Conservation (phyloP, 1,140 invertebrate genomes). For the Caenorhabditis tropicalis region DNA sequence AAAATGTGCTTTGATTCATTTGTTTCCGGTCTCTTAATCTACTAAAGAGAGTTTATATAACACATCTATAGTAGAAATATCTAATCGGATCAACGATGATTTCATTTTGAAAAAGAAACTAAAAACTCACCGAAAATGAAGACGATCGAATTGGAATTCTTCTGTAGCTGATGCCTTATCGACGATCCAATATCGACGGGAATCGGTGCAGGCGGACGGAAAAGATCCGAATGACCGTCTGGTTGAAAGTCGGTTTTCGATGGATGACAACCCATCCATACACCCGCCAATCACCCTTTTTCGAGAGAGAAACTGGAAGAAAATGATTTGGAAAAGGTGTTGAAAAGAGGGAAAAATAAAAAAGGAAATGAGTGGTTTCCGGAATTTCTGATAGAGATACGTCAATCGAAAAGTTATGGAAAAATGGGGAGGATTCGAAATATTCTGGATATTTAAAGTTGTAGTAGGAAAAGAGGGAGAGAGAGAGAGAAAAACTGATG, state of each 20-base stretch:
- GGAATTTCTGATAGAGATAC: background rate
- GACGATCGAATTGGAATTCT: background rate
- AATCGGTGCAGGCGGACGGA: conserved; percentile 12
- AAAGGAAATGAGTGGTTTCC: conserved; percentile 36
- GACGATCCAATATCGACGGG: background rate
- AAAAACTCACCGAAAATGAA: conserved; percentile 5
- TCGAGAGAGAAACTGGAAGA: background rate
- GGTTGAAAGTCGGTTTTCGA: conserved; percentile 19
- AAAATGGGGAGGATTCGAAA: background rate
- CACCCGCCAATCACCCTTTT: background rate
- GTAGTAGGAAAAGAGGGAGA: background rate
- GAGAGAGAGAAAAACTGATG: background rate
- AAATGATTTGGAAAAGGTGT: background rate
- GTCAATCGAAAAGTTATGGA: conserved; percentile 15
- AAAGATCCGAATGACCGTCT: conserved; percentile 9
- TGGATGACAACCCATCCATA: conserved; percentile 35
- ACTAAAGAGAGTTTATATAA: background rate
- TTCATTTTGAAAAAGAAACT: background rate
- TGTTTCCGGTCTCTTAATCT: background rate
- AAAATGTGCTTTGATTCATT: background rate
- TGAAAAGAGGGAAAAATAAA: background rate
- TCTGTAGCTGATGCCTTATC: background rate
- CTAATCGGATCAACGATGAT: conserved; percentile 5
- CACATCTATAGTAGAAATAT: too few species aligned
- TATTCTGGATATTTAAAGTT: background rate